Base-by-base conservation (phyloP, 2,888 invertebrate species). In the Parasteatoda lunata region DNA sequence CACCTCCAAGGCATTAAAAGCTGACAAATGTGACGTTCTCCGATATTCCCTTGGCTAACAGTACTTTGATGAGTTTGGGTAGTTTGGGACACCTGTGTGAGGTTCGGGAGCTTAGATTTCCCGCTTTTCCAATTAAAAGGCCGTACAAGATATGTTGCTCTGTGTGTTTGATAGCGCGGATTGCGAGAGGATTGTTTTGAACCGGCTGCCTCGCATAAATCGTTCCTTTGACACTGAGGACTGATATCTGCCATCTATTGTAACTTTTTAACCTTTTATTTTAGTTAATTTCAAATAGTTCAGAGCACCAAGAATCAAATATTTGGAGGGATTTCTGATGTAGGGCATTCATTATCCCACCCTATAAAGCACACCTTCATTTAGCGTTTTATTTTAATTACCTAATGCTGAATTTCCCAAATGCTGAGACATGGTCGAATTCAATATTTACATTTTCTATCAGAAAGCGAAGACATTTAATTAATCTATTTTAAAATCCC, bases 11-110 rank as follows among this genome's bases (percentile, higher is more conserved):
- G 49, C 85, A 86, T 86, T 86, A 86, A 86, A 86, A 80, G 80
- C 85, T 80, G 85, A 86, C 85, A 86, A 86, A 86, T 86, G 85
- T 80, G 80, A 80, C 85, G 83, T 71, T 77, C 77, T 64, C 77
- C 64, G 83, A 83, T 83, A 83, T 83, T 83, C 80, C 76, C 80
- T 59, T 76, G 80, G 65, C 78, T 86, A 86, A 86, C 85, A 86
- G 80, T 77, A 86, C 80, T 86, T 86, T 86, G 85, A 86, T 86
- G 85, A 86, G 80, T 86, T 80, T 66, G 78, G 85, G 85, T 80
- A 77, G 71, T 86, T 86, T 86, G 77, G 76, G 80, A 86, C 85
- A 86, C 85, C 85, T 86, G 85, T 85, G 80, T 72, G 65, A 84
- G 59, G 68, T 49, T 51, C 79, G 47, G 69, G 75, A 77, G 76